These are phyloP conservation scores for Ptyas mucosa DNA, from an alignment of 2,113 vertebrate species.

Conservation along the genomic window DNA sequence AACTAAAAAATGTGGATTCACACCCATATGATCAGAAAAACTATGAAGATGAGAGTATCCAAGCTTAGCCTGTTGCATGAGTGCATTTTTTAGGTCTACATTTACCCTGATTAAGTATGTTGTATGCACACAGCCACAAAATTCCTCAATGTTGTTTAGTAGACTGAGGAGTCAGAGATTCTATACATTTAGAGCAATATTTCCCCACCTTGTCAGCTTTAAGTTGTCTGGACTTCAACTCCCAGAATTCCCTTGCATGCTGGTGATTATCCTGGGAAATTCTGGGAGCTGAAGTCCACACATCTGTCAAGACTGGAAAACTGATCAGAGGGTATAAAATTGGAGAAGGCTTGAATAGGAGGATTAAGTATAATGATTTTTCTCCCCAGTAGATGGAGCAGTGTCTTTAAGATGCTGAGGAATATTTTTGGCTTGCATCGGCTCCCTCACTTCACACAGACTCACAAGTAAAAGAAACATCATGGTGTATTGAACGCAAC, in stretches of 20 bases:
- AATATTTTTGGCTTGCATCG: neutral
- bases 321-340: neutral
- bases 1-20: neutral
- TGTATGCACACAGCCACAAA: neutral
- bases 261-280: neutral
- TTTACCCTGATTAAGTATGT: neutral
- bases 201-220: neutral
- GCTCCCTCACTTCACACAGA: neutral
- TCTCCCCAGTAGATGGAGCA: slow-evolving; percentile 54
- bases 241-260: neutral
- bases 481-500: neutral
- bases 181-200: neutral
- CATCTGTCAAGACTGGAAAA: neutral
- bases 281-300: neutral
- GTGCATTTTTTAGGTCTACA: neutral
- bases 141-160: neutral
- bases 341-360: neutral
- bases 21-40: neutral
- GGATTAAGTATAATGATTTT: neutral
- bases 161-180: neutral
- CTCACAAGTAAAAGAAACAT: neutral
- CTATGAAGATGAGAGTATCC: neutral
- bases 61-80: neutral
- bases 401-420: slow-evolving; percentile 14
- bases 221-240: neutral